Evolutionary conservation across 2,113 vertebrate species (phyloP).

Genomic region (Gobius niger): DNA sequence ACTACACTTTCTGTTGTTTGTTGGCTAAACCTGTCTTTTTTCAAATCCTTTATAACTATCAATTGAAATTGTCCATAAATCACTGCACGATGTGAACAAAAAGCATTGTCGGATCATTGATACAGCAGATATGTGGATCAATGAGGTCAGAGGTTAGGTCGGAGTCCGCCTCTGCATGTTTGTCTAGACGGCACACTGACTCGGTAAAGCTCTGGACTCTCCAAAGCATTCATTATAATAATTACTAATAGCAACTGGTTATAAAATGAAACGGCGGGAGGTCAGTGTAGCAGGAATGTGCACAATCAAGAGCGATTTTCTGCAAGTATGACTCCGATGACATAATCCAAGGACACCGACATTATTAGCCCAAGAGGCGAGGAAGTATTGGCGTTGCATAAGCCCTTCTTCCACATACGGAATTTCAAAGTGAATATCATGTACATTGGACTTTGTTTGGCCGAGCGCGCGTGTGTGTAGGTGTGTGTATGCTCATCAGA

Average conservation of each 20-base stretch:
- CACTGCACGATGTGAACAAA: neutral
- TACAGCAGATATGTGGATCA: neutral
- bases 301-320: neutral
- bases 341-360: slow-evolving; percentile 15
- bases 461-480: slow-evolving; percentile 32
- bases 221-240: neutral
- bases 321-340: neutral
- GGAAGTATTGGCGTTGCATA: slow-evolving; percentile 42
- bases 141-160: slow-evolving; percentile 37
- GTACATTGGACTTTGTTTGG: slow-evolving; percentile 77
- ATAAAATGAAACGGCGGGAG: slow-evolving; percentile 11
- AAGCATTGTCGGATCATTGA: neutral
- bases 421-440: slow-evolving; percentile 45
- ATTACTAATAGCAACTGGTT: slow-evolving; percentile 19
- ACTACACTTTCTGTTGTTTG: no score
- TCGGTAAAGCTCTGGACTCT: slow-evolving; percentile 9
- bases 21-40: no score
- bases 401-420: slow-evolving; percentile 42
- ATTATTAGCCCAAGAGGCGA: slow-evolving; percentile 23
- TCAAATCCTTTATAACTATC: no score
- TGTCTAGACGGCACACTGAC: slow-evolving; percentile 35
- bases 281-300: slow-evolving; percentile 11
- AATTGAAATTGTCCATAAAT: no score
- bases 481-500: slow-evolving; percentile 66
- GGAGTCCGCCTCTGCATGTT: neutral